These are phyloP conservation scores for Caenorhabditis latens DNA, from an alignment of 1,140 invertebrate genomes.

Conservation along the genomic window DNA sequence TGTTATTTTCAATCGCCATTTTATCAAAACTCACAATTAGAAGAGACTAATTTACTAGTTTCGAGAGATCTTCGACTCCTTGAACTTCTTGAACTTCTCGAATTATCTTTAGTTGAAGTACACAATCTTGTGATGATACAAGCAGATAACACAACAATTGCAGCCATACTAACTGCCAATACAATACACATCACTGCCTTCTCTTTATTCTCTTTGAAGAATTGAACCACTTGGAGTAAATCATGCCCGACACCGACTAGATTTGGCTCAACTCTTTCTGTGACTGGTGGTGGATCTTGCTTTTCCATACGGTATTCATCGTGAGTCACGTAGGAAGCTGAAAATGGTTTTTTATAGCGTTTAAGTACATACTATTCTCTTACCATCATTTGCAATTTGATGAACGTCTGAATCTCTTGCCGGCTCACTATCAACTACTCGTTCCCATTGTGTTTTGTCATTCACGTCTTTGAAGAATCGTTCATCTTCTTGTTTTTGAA, in stretches of 20 bases:
- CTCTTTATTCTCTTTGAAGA: conserved; percentile 63
- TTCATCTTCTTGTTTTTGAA: conserved; percentile 40
- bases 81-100: conserved; percentile 15
- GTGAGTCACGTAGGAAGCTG: conserved; percentile 43
- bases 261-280: conserved; percentile 25
- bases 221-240: conserved; percentile 47
- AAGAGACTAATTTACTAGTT: conserved; percentile 40
- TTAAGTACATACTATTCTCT: background rate
- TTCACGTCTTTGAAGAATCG: conserved; percentile 45
- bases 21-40: conserved; percentile 13
- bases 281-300: background rate
- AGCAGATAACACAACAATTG: conserved; percentile 37
- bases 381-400: conserved; percentile 33
- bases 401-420: background rate
- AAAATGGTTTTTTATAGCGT: background rate
- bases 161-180: conserved; percentile 47
- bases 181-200: conserved; percentile 54
- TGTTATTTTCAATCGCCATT: background rate
- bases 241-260: conserved; percentile 58
- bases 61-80: conserved; percentile 48
- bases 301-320: conserved; percentile 57
- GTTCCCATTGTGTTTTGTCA: conserved; percentile 42
- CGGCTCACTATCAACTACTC: conserved; percentile 13
- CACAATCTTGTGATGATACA: conserved; percentile 55
- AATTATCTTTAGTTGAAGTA: conserved; percentile 8